A percentile compares a stretch with the other conserved stretches of the same genome.
These are phyloP conservation scores for Orthonevra nobilis DNA, from an alignment of 2,888 invertebrate species.

Conservation along the genomic window DNA sequence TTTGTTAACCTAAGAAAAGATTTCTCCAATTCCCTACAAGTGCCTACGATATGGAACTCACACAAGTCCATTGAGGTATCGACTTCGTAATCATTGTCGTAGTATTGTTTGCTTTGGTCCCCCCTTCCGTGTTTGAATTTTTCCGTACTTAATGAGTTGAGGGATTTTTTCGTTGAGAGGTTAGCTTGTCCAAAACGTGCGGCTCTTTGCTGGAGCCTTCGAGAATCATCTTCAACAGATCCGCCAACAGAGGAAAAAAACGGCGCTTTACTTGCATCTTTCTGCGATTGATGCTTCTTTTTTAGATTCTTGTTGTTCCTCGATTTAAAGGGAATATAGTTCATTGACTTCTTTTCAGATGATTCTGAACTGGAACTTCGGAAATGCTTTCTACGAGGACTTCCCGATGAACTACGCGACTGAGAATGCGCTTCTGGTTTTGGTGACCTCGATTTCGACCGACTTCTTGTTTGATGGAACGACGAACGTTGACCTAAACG, in stretches of 20 bases:
- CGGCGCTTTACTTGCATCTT: constrained; percentile 81
- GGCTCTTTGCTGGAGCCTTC: constrained; percentile 92
- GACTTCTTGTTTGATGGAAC: constrained; percentile 77
- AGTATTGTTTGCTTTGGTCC: constrained; percentile 73
- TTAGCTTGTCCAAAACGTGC: constrained; percentile 86
- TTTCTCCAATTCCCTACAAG: constrained; percentile 96
- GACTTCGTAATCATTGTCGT: constrained; percentile 83
- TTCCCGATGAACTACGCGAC: constrained; percentile 79
- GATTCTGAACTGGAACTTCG: constrained; percentile 77
- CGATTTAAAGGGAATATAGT: constrained; percentile 76
- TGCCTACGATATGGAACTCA: constrained; percentile 95
- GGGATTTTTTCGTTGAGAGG: constrained; percentile 74
- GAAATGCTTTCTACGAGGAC: constrained; percentile 81
- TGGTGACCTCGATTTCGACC: constrained; percentile 78
- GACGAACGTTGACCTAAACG: constrained; percentile 82
- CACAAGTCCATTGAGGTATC: constrained; percentile 90
- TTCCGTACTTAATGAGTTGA: constrained; percentile 73
- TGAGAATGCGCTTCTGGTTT: constrained; percentile 63
- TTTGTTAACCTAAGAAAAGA: constrained; percentile 96
- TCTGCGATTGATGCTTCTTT: constrained; percentile 79
- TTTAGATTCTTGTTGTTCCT: constrained; percentile 72
- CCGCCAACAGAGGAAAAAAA: constrained; percentile 85
- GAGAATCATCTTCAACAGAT: constrained; percentile 87
- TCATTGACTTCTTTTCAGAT: constrained; percentile 75
- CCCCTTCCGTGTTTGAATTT: constrained; percentile 72